Conservation (phyloP, 2,113 vertebrate species). For the Stomatorhinus ivindoensis region DNA sequence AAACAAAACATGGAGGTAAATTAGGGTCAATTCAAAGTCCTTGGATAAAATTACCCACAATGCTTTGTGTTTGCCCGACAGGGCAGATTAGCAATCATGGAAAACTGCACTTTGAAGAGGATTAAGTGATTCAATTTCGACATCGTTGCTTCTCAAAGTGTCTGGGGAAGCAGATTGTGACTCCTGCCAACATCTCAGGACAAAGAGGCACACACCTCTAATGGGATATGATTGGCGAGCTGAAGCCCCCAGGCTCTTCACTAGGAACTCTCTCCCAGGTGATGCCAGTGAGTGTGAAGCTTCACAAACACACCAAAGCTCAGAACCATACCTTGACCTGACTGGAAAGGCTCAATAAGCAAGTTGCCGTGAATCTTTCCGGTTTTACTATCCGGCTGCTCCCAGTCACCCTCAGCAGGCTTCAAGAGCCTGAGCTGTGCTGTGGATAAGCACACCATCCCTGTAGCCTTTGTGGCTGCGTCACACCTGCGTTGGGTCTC, state of each 20-base stretch:
- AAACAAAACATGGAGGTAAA: not conserved
- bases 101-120: not conserved
- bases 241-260: too few species aligned
- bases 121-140: not conserved
- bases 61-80: not conserved
- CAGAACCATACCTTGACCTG: not conserved
- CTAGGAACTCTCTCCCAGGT: too few species aligned
- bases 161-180: not conserved
- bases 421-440: not conserved
- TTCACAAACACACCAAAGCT: not conserved
- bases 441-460: not conserved
- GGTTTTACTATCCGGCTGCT: not conserved
- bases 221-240: too few species aligned
- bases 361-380: not conserved
- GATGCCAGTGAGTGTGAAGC: not conserved
- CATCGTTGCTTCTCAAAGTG: not conserved
- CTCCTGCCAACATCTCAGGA: not conserved
- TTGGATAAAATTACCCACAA: not conserved
- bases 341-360: not conserved
- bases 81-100: not conserved
- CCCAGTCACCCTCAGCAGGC: not conserved
- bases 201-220: not conserved
- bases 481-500: too few species aligned
- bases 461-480: not conserved
- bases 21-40: not conserved